These are phyloP conservation scores for Oophaga pumilio DNA, from an alignment of 2,113 vertebrate genomes.

Conservation along the genomic window DNA sequence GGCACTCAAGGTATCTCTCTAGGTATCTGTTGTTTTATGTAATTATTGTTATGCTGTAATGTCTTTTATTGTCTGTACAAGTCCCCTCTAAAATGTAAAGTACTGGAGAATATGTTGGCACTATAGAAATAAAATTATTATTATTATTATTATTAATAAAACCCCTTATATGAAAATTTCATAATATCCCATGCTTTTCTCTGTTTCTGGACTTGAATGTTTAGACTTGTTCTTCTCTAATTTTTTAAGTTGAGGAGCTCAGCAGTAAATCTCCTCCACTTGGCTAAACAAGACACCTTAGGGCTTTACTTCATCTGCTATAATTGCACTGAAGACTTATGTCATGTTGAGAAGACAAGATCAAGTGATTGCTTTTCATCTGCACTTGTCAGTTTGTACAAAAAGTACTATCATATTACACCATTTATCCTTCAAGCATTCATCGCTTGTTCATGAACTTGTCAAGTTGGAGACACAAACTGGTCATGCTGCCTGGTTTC, in stretches of 20 bases:
- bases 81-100: no score
- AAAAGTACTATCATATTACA: slow-evolving; percentile 58
- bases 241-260: background rate
- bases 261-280: slow-evolving; percentile 20
- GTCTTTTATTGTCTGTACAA: no score
- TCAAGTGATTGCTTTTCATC: slow-evolving; percentile 59
- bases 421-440: slow-evolving; percentile 61
- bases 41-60: no score
- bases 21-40: no score
- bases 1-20: no score
- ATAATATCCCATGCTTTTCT: background rate
- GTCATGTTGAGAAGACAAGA: slow-evolving; percentile 50
- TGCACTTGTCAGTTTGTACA: slow-evolving; percentile 49
- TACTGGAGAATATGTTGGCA: no score
- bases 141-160: no score
- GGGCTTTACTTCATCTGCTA: slow-evolving; percentile 33
- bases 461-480: slow-evolving; percentile 64
- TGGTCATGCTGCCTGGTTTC: slow-evolving; percentile 64
- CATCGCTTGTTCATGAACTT: slow-evolving; percentile 60
- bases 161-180: background rate
- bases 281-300: slow-evolving; percentile 45
- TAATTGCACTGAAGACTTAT: slow-evolving; percentile 24
- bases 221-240: slow-evolving; percentile 5
- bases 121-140: no score
- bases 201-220: background rate